Conservation (phyloP, 1,140 invertebrate genomes). For the Ceratosolen fusciceps region DNA sequence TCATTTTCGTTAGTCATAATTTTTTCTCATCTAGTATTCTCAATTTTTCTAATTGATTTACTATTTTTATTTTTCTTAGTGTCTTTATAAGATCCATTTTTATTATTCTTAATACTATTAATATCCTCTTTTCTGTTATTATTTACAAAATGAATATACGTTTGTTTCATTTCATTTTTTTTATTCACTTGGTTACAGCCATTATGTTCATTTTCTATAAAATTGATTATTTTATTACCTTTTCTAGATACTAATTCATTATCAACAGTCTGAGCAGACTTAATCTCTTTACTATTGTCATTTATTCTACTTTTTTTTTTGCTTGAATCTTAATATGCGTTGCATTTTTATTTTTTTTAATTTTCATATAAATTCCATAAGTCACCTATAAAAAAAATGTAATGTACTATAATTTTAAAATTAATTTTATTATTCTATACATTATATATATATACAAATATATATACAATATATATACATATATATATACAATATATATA, state of each 20-base stretch:
- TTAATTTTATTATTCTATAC: not conserved
- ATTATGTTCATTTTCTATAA: constrained; percentile 51
- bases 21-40: constrained; percentile 60
- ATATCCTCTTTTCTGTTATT: constrained; percentile 22
- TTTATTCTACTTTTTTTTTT: constrained; percentile 62
- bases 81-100: constrained; percentile 52
- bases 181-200: constrained; percentile 52
- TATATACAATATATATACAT: too few species aligned
- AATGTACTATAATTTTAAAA: too few species aligned
- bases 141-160: constrained; percentile 17
- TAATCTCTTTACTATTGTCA: constrained; percentile 63
- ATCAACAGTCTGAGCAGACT: constrained; percentile 54
- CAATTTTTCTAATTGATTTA: constrained; percentile 53
- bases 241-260: constrained; percentile 37
- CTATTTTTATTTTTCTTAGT: constrained; percentile 55
- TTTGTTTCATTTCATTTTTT: constrained; percentile 37
- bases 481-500: too few species aligned
- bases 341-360: too few species aligned
- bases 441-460: not conserved
- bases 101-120: constrained; percentile 1
- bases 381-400: not conserved
- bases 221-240: constrained; percentile 19
- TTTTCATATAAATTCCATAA: constrained; percentile 61
- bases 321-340: constrained; percentile 56
- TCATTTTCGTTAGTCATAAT: constrained; percentile 29